These are phyloP conservation scores for Spinibarbus caldwelli DNA, from an alignment of 2,797 vertebrate genomes.

Conservation along the genomic window DNA sequence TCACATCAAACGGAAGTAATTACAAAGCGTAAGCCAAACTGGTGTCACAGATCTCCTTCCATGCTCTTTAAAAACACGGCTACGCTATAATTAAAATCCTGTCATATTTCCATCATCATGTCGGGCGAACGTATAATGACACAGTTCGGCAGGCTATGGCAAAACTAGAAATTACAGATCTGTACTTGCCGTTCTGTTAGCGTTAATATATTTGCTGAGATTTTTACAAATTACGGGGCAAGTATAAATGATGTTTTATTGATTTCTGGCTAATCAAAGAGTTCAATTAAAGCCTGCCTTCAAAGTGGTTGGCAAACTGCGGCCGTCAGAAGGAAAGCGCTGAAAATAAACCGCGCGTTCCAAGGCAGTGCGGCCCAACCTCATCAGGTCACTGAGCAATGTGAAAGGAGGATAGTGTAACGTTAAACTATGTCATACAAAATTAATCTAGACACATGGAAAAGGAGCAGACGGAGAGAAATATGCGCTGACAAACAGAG, in stretches of 20 bases:
- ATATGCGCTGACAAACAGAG: constrained; percentile 24
- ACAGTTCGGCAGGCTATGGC: constrained; percentile 75
- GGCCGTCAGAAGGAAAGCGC: constrained; percentile 54
- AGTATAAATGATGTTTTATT: constrained; percentile 77
- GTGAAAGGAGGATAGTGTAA: constrained; percentile 58
- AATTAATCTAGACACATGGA: constrained; percentile 22
- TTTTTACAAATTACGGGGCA: constrained; percentile 70
- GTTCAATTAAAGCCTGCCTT: constrained; percentile 67
- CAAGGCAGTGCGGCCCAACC: constrained; percentile 70
- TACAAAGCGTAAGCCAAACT: constrained; percentile 77
- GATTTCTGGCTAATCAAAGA: constrained; percentile 73
- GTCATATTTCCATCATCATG: constrained; percentile 80
- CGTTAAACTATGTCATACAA: constrained; percentile 67
- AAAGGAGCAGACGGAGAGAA: constrained; percentile 31
- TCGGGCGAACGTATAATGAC: constrained; percentile 79
- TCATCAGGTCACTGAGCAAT: constrained; percentile 52
- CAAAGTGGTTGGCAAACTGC: constrained; percentile 67
- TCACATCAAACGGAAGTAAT: constrained; percentile 80
- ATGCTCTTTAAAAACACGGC: constrained; percentile 67
- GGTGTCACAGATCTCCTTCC: constrained; percentile 69
- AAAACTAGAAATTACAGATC: constrained; percentile 80
- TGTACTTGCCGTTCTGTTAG: constrained; percentile 70
- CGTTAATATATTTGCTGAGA: constrained; percentile 70
- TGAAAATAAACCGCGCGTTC: constrained; percentile 69
- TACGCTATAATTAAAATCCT: constrained; percentile 78